A percentile compares a stretch with the other conserved stretches of the same genome.
phyloP scores from a whole-genome alignment of 2,797 vertebrate species.

The Notamacropus eugenii region DNA sequence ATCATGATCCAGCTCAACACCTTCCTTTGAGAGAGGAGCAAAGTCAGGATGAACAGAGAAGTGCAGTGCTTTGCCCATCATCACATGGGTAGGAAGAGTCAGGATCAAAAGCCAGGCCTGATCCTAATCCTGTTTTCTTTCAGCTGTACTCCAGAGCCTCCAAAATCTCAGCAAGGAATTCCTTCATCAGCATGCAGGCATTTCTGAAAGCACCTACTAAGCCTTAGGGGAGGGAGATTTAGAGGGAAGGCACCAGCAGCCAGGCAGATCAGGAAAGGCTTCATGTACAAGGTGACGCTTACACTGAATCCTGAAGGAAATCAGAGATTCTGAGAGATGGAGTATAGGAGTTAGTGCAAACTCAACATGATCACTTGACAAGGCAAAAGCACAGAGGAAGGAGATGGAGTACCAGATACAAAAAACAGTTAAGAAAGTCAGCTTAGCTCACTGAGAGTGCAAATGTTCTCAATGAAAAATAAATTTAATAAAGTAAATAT shows the following conservation, averaged over 20 bases:
- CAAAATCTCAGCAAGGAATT: background rate
- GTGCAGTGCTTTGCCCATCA: background rate
- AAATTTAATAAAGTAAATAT: too few relatives aligned
- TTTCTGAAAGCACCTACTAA: background rate
- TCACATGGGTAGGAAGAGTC: background rate
- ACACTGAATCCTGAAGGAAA: background rate
- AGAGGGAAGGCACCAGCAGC: background rate
- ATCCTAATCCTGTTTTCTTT: background rate
- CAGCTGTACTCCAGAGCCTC: background rate
- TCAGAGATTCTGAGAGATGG: slow-evolving; percentile 8
- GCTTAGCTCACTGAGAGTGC: background rate
- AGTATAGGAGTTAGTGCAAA: background rate
- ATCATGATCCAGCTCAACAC: background rate
- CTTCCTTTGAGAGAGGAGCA: background rate
- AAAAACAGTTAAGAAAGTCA: background rate
- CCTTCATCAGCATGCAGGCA: background rate
- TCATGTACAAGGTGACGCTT: background rate
- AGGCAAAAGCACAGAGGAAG: background rate
- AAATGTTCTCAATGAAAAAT: too few relatives aligned
- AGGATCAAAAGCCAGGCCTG: background rate
- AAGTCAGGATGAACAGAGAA: background rate
- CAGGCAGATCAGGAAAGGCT: background rate
- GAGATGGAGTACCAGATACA: background rate
- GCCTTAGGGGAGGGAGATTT: background rate
- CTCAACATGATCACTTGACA: background rate